Evolutionary conservation across 2,888 invertebrate species (phyloP), one percentile per base, ranked within the genome.

Genomic region (Ceraclea dissimilis): DNA sequence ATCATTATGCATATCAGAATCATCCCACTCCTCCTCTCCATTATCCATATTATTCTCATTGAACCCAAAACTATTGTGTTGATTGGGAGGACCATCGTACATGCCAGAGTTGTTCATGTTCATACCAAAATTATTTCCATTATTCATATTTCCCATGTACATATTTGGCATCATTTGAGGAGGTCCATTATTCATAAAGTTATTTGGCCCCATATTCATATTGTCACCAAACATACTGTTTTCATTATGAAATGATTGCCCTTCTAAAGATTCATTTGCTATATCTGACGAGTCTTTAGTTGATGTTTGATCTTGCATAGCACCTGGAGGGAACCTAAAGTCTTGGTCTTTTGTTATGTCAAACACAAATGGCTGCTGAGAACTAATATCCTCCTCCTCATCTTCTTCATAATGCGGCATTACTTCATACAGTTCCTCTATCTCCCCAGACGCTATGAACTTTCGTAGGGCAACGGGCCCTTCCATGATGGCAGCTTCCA

Each of bases 401-500:
- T 81, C 76, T 44, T 82, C 82, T 61, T 86, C 85, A 51, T 80
- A 72, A 60, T 84, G 80, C 2, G 88, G 86, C 71, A 89, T 84
- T 2, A 89, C 84, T 68, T 90, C 90, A 56, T 84, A 82, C 33
- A 91, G 69, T 66, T 91, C 89, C 67, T 89, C 89, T 61, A 92
- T 81, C 70, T 88, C 89, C 11, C 91, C 91, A 1, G 88, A 84
- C 63, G 86, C 84, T 31, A 91, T 85, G 64, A 84, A 85, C 66
- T 84, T 86, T 67, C 88, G 87, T 18, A 92, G 75, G 44, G 87
- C 85, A 52, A 88, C 81, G 13, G 86, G 84, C 5, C 91, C 91
- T 65, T 89, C 88, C 16, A 82, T 76, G 63, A 91, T 88, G 6
- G 86, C 89, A 63, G 83, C 80, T 65, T 88, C 86, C 52, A 92